Conservation (phyloP, 2,797 vertebrate species). For the Tamandua tetradactyla region DNA sequence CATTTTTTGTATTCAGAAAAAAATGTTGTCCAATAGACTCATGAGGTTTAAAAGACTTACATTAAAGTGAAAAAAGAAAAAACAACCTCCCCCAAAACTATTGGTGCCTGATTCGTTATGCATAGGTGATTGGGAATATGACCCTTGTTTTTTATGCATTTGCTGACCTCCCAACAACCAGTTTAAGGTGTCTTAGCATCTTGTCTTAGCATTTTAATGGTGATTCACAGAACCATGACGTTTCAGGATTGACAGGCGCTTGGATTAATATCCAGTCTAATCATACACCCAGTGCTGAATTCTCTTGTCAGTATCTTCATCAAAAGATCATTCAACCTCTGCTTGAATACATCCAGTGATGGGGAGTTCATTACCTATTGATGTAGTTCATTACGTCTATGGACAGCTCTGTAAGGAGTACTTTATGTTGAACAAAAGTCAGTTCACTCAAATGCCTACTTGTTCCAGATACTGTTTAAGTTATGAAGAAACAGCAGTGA, state of each 20-base stretch:
- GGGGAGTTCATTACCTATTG: neutral
- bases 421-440: neutral
- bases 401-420: neutral
- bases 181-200: neutral
- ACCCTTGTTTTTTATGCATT: neutral
- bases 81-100: neutral
- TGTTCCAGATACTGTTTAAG: neutral
- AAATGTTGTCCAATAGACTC: constrained; percentile 69
- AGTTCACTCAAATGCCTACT: neutral
- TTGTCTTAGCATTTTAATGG: neutral
- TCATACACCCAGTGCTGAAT: neutral
- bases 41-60: constrained; percentile 60
- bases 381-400: neutral
- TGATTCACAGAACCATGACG: neutral
- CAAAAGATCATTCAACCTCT: neutral
- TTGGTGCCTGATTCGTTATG: neutral
- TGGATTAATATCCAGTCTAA: neutral
- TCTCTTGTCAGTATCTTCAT: neutral
- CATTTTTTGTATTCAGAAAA: constrained; percentile 64
- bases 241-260: neutral
- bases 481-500: neutral
- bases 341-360: neutral
- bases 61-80: constrained; percentile 60
- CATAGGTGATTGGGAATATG: neutral
- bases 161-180: neutral